Evolutionary conservation across 2,113 vertebrate species (phyloP), one percentile per base, ranked within the genome.

Genomic region (Perca flavescens): DNA sequence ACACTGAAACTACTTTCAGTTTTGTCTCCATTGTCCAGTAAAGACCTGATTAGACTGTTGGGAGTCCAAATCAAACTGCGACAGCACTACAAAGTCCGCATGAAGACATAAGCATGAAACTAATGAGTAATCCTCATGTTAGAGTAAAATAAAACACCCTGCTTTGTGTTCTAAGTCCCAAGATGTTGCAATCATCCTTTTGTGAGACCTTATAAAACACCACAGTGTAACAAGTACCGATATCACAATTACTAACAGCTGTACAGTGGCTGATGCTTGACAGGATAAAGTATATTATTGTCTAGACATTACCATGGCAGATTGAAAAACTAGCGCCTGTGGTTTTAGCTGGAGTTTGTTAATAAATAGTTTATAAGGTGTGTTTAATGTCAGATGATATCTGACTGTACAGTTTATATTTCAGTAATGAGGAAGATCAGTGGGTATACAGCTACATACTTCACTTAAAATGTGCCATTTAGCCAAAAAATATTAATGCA

Each of bases 241-340:
- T 31, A 43, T 54, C 15, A 4, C 14, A 50, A 63, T 79, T 21
- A 19, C 40, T 25, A 52, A 52, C 69, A 80, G 49, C 66, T 58
- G 74, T 7, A 28, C 6, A 14, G 50, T 28, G 54, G 34, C 53
- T 25, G 69, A 50, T 60, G 46, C 22, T 6, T 50, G 70, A 68
- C 67, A 62, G 74, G 56, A 69, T 21, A 17, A 7, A 68, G 12
- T 12, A 36, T 21, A 58, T 28, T 64, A 63, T 57, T 46, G 65
- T 79, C 82, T 81, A 58, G 74, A 88, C 85, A 67, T 31, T 50
- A 15, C 61, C 85, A 77, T 61, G 25, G 56, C 66, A 62, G 36
- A 47, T 36, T 3, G n/a, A 69, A 34, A 46, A 7, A 15, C 10
- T n/a, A 40, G 21, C 67, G 63, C 19, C 43, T 53, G 68, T 52